Conservation (phyloP, 2,888 invertebrate genomes). For the Leucophenga montana region DNA sequence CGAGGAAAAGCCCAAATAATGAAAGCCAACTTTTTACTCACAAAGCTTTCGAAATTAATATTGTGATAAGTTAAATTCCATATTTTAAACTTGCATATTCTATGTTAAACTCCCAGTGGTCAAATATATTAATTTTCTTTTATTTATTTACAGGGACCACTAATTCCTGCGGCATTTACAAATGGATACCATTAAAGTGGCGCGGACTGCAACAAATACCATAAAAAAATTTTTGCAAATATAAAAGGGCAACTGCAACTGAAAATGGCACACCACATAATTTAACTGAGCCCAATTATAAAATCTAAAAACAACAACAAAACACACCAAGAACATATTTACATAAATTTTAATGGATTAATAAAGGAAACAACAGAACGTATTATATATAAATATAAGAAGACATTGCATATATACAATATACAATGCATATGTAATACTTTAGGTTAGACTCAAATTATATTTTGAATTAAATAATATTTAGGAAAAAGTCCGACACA, state of each 20-base stretch:
- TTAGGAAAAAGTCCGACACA: neutral
- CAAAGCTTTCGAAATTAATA: too few species aligned
- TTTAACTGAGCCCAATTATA: neutral
- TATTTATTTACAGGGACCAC: constrained; percentile 83
- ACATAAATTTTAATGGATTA: constrained; percentile 38
- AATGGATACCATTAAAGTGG: constrained; percentile 91
- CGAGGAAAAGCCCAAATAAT: too few species aligned
- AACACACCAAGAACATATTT: constrained; percentile 51
- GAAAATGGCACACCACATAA: neutral
- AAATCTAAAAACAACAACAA: constrained; percentile 50
- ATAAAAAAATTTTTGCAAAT: constrained; percentile 54
- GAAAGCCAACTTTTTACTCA: too few species aligned
- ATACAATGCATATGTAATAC: too few species aligned
- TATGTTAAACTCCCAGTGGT: constrained; percentile 32
- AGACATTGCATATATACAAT: constrained; percentile 17
- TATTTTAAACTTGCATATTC: constrained; percentile 24
- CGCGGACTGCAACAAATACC: constrained; percentile 61
- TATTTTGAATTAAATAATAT: too few species aligned
- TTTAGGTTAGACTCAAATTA: too few species aligned
- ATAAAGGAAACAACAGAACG: neutral
- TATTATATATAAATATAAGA: constrained; percentile 38
- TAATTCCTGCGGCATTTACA: constrained; percentile 98
- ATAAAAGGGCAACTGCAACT: constrained; percentile 32
- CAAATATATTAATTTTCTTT: constrained; percentile 48
- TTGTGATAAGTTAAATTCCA: neutral